Evolutionary conservation across 2,113 vertebrate genomes (phyloP), one percentile per base, ranked within the genome.

Genomic region (Orycteropus afer): DNA sequence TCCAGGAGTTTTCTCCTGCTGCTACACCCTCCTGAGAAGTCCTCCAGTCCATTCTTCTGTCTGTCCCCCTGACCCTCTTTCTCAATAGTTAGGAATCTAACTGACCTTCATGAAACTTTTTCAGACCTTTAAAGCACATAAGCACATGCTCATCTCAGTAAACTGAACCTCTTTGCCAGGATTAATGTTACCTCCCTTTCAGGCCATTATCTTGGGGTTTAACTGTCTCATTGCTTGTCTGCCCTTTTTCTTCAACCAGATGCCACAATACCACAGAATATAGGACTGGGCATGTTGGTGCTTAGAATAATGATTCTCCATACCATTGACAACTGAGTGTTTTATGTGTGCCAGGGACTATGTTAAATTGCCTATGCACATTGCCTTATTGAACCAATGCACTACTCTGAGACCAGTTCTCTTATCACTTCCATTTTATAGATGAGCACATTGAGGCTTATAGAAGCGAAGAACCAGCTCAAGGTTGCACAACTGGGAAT

Each of bases 281-380:
- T 2, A 27, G 22, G 45, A 10, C 11, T 0, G 55, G 63, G 51
- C 7, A 37, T 12, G 20, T 1, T 37, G 20, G 45, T 37, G 45
- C 47, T 53, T 7, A 84, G 73, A 65, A 65, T 1, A 5, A 11
- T 2, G 34, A 7, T 55, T 29, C 40, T 71, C 61, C 34, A 18
- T 17, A 7, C 37, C 47, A 0, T 7, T 13, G 13, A 22, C 34
- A 10, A 40, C 0, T 0, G 45, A 27, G 42, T 7, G 0, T 40
- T 61, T 25, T 12, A 53, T 17, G 37, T 53, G 71, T 4, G 10
- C 82, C 1, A 2, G 51, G 29, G 42, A 51, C 37, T 1, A 17
- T 27, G 20, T 22, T 45, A 37, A 7, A 32, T 77, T 4, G 14
- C 53, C 61, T 78, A 25, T 34, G 32, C 20, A 4, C 5, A 0